These are phyloP conservation scores for Dipodomys spectabilis DNA, from an alignment of 2,113 vertebrate species.

Conservation along the genomic window DNA sequence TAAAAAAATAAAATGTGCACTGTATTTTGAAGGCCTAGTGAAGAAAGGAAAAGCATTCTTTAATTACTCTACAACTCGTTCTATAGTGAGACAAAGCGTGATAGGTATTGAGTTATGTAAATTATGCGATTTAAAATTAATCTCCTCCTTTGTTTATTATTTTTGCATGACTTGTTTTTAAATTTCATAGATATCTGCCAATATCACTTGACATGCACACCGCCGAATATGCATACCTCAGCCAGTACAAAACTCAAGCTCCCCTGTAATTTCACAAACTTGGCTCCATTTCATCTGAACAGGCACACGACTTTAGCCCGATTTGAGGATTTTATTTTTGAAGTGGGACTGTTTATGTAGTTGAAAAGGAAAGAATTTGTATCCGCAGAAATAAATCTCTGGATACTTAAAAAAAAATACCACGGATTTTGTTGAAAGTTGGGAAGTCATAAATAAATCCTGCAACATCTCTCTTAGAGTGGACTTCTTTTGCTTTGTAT, in stretches of 20 bases:
- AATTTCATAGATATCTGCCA: neutral
- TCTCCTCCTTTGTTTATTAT: neutral
- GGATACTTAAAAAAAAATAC: neutral
- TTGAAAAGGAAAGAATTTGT: neutral
- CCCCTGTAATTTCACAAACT: no score
- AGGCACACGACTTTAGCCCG: neutral
- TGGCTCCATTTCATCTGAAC: no score
- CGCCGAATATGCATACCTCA: neutral
- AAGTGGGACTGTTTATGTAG: neutral
- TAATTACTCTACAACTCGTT: neutral
- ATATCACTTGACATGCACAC: neutral
- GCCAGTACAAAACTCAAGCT: neutral
- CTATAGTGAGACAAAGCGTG: neutral
- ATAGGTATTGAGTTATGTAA: neutral
- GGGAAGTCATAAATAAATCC: neutral
- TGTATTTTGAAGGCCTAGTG: neutral
- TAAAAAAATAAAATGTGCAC: neutral
- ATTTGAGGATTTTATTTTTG: neutral
- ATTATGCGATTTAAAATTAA: neutral
- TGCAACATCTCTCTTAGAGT: neutral
- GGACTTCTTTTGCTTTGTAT: neutral
- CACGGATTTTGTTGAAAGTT: neutral
- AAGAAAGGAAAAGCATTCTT: neutral
- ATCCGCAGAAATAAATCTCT: neutral
- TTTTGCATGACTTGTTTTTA: neutral